These are phyloP conservation scores for Lates japonicus DNA, from an alignment of 2,797 vertebrate genomes.

Conservation along the genomic window DNA sequence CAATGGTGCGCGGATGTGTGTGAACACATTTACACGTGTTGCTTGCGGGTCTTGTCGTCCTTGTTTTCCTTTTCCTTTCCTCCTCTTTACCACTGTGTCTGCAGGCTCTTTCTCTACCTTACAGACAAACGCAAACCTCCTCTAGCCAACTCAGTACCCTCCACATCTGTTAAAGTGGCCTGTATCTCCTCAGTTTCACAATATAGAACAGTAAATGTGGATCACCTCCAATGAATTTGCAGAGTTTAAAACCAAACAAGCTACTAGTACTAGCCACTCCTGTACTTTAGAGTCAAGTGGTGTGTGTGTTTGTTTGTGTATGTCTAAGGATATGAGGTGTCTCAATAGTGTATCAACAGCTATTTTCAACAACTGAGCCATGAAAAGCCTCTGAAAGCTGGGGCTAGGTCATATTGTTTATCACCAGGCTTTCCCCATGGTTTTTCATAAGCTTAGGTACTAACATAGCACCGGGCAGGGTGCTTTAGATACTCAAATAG, in stretches of 20 bases:
- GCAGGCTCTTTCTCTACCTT: background rate
- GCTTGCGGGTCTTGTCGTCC: conserved; percentile 16
- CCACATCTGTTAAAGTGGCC: conserved; percentile 49
- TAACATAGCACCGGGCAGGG: conserved; percentile 28
- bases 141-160: conserved; percentile 37
- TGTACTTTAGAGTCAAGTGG: conserved; percentile 21
- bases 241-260: conserved; percentile 9
- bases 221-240: conserved; percentile 47
- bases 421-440: conserved; percentile 42
- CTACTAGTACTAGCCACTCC: background rate
- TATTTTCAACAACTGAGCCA: conserved; percentile 41
- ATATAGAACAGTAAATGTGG: conserved; percentile 47
- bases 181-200: conserved; percentile 53
- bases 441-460: conserved; percentile 52
- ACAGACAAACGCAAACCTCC: conserved; percentile 31
- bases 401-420: conserved; percentile 58
- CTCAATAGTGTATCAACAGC: conserved; percentile 27
- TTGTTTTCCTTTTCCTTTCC: conserved; percentile 19
- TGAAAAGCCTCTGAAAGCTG: conserved; percentile 33
- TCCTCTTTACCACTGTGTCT: conserved; percentile 14
- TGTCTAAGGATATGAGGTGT: conserved; percentile 1
- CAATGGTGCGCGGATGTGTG: background rate
- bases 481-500: conserved; percentile 60
- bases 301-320: conserved; percentile 16
- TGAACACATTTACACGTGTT: conserved; percentile 23